Conservation (phyloP, 1,140 invertebrate species). For the Brachionus rotundiformis region DNA sequence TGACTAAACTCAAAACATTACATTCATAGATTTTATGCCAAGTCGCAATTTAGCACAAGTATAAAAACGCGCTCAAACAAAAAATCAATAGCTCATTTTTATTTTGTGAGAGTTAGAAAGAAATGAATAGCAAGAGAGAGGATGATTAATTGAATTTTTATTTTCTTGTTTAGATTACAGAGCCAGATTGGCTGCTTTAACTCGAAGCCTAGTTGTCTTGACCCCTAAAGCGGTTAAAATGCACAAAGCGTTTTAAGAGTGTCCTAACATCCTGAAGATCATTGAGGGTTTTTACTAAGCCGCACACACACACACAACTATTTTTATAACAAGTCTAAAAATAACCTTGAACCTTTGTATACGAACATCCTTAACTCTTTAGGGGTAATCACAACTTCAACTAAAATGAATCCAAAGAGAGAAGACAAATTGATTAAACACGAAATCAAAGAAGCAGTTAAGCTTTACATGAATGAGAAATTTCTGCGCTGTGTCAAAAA, state of each 20-base stretch:
- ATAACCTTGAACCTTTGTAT: slow-evolving; percentile 7
- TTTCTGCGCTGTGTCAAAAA: slow-evolving; percentile 34
- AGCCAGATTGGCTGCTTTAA: slow-evolving; percentile 16
- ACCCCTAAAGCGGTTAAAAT: slow-evolving; percentile 8
- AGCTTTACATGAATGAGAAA: slow-evolving; percentile 40
- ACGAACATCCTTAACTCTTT: not conserved
- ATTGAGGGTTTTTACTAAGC: not conserved
- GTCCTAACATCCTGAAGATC: not conserved
- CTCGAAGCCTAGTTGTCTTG: not conserved
- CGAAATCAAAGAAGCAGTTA: slow-evolving; percentile 16
- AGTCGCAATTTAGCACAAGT: not conserved
- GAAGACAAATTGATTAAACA: not conserved
- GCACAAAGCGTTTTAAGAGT: slow-evolving; percentile 11
- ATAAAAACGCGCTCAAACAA: slow-evolving; percentile 7
- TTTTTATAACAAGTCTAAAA: not conserved
- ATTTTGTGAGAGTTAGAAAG: not conserved
- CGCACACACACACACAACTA: not conserved
- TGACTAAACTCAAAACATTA: not conserved
- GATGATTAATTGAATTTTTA: not conserved
- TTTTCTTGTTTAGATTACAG: not conserved
- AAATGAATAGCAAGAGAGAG: not conserved
- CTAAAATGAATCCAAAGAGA: not conserved
- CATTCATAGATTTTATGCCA: not conserved
- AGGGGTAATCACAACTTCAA: not conserved
- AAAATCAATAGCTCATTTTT: not conserved